Evolutionary conservation across 2,113 vertebrate species (phyloP).

Genomic region (Nothobranchius furzeri): DNA sequence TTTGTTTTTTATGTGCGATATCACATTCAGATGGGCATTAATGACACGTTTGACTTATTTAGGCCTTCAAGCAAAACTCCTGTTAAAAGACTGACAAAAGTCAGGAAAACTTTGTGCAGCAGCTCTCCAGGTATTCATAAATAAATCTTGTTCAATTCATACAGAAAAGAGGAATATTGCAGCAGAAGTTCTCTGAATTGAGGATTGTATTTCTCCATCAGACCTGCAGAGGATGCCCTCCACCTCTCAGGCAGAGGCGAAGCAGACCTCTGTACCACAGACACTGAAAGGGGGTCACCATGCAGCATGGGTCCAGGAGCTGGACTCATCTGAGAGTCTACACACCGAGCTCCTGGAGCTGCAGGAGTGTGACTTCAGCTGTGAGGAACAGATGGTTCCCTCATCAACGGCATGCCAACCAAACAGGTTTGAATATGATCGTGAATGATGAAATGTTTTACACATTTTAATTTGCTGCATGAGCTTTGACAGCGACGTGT

Average conservation of each 20-base stretch:
- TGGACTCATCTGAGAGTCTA: constrained; percentile 46
- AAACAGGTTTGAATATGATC: constrained; percentile 66
- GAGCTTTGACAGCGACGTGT: not conserved
- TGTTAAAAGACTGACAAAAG: constrained; percentile 43
- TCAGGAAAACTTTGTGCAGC: constrained; percentile 14
- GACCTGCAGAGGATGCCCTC: constrained; percentile 66
- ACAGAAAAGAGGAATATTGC: not conserved
- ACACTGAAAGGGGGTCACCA: constrained; percentile 25
- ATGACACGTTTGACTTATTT: not conserved
- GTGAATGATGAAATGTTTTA: not conserved
- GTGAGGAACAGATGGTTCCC: constrained; percentile 81
- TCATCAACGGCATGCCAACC: constrained; percentile 58
- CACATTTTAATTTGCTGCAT: not conserved
- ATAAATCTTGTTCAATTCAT: not conserved
- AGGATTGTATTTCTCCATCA: constrained; percentile 44
- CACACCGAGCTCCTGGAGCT: constrained; percentile 58
- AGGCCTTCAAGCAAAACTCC: constrained; percentile 58
- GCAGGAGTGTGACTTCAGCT: constrained; percentile 64
- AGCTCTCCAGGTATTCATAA: constrained; percentile 49
- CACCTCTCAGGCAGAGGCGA: constrained; percentile 31
- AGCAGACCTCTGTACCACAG: constrained; percentile 5
- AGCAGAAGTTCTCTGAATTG: not conserved
- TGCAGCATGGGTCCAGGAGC: constrained; percentile 39
- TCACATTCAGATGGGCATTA: not conserved
- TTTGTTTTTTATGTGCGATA: not conserved